Evolutionary conservation across 2,797 vertebrate species (phyloP).

Genomic region (Micropoecilia bifurca): DNA sequence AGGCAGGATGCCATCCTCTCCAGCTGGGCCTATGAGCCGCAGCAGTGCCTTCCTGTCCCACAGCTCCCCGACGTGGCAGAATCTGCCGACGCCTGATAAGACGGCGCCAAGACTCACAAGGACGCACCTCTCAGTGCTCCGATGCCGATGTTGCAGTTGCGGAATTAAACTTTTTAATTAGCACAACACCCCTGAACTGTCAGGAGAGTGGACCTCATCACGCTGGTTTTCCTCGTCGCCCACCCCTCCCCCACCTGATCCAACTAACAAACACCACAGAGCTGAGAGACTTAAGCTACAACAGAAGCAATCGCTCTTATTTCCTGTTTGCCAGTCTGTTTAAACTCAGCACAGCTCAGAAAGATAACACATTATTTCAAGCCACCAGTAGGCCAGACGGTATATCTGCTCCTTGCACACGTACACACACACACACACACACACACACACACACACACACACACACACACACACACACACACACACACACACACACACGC

Average conservation of each 20-base stretch:
- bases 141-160: slow-evolving; percentile 74
- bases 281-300: slow-evolving; percentile 54
- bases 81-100: slow-evolving; percentile 83
- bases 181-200: slow-evolving; percentile 69
- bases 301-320: slow-evolving; percentile 66
- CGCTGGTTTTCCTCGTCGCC: slow-evolving; percentile 62
- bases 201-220: slow-evolving; percentile 67
- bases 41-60: slow-evolving; percentile 55
- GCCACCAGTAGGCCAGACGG: background rate
- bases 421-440: background rate
- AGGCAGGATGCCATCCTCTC: slow-evolving; percentile 72
- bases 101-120: slow-evolving; percentile 76
- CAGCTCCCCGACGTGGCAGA: slow-evolving; percentile 68
- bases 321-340: slow-evolving; percentile 60
- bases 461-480: background rate
- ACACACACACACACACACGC: background rate
- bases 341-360: slow-evolving; percentile 32
- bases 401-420: background rate
- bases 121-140: slow-evolving; percentile 77
- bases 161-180: slow-evolving; percentile 87
- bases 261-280: slow-evolving; percentile 63
- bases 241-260: slow-evolving; percentile 71
- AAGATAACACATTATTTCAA: slow-evolving; percentile 36
- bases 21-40: slow-evolving; percentile 69
- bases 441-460: background rate